Conservation (phyloP, 1,140 invertebrate species). For the Cherax quadricarinatus region DNA sequence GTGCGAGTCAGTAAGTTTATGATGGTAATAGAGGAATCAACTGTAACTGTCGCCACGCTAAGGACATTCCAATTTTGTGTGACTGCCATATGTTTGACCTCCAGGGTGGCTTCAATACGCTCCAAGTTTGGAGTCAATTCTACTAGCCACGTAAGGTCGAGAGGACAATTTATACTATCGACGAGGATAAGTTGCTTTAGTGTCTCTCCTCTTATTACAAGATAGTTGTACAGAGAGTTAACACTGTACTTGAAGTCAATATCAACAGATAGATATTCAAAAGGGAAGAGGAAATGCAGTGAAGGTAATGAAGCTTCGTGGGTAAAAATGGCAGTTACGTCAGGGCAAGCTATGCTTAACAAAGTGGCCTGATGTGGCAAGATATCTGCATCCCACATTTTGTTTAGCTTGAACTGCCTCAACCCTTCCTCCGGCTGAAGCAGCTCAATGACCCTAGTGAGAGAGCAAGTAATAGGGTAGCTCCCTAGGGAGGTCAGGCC, state of each 20-base stretch:
- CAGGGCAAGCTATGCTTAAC: slow-evolving; percentile 19
- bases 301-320: neutral
- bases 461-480: neutral
- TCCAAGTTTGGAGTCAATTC: neutral
- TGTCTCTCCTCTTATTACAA: neutral
- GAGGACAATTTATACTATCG: neutral
- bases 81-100: neutral
- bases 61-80: neutral
- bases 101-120: neutral
- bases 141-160: slow-evolving; percentile 4
- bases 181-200: slow-evolving; percentile 9
- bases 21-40: neutral
- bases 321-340: slow-evolving; percentile 4
- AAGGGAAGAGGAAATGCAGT: slow-evolving; percentile 5
- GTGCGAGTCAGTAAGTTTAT: slow-evolving; percentile 37
- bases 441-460: neutral
- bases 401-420: neutral
- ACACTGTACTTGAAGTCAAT: neutral
- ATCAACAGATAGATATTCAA: slow-evolving; percentile 9
- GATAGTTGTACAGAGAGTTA: neutral
- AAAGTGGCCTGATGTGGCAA: slow-evolving; percentile 1
- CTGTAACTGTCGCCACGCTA: neutral
- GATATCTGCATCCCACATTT: slow-evolving; percentile 19
- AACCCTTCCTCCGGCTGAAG: neutral
- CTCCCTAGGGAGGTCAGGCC: slow-evolving; percentile 37